phyloP scores from a whole-genome alignment of 2,113 vertebrate genomes.

The Seriola quinqueradiata region DNA sequence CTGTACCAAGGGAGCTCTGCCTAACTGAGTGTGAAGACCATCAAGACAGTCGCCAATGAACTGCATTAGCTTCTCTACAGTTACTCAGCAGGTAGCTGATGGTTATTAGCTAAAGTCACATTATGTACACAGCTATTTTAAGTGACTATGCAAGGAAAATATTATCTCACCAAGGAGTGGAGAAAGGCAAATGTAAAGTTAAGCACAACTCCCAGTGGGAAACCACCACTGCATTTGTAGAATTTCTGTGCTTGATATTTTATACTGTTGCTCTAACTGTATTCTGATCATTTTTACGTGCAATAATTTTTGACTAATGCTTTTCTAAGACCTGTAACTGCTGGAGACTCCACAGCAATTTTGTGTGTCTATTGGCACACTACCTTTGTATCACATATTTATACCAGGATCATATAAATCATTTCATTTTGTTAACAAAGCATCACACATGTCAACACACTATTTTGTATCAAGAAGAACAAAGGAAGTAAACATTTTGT shows the following conservation, averaged over 20 bases:
- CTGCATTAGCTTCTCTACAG: slow-evolving; percentile 49
- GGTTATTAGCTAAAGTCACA: slow-evolving; percentile 47
- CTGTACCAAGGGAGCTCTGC: slow-evolving; percentile 42
- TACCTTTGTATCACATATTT: slow-evolving; percentile 48
- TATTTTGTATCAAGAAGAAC: slow-evolving; percentile 62
- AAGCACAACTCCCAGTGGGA: slow-evolving; percentile 23
- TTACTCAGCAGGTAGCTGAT: slow-evolving; percentile 53
- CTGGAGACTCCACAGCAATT: slow-evolving; percentile 5
- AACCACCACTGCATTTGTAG: background rate
- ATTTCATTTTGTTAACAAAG: slow-evolving; percentile 76
- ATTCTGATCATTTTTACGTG: slow-evolving; percentile 37
- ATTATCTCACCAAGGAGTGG: slow-evolving; percentile 22
- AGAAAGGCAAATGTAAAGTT: slow-evolving; percentile 22
- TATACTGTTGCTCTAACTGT: background rate
- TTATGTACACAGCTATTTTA: slow-evolving; percentile 44
- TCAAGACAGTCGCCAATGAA: slow-evolving; percentile 49
- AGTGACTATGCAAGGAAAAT: slow-evolving; percentile 56
- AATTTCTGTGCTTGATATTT: slow-evolving; percentile 4
- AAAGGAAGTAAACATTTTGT: slow-evolving; percentile 61
- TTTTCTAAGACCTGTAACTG: slow-evolving; percentile 35
- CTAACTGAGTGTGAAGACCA: slow-evolving; percentile 73
- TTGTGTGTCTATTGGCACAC: slow-evolving; percentile 18
- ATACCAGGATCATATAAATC: slow-evolving; percentile 49
- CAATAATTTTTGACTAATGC: slow-evolving; percentile 38
- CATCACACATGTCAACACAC: slow-evolving; percentile 50